Evolutionary conservation across 2,888 invertebrate species (phyloP), one percentile per base, ranked within the genome.

Genomic region (Eupithecia exiguata): DNA sequence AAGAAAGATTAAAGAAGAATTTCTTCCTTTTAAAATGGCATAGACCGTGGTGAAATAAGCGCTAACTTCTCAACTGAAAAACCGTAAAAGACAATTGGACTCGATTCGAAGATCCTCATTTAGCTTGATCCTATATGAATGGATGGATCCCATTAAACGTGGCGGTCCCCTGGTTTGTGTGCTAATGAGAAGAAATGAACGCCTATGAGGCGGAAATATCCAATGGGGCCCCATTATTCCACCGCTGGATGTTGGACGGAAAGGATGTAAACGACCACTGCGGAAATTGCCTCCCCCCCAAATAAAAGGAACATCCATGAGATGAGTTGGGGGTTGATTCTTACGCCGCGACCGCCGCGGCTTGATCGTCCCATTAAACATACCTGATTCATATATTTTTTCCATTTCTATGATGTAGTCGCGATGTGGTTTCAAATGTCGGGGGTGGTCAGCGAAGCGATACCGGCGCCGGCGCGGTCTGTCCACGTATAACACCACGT

Each of bases 401-500:
- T 53, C n/a, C 21, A 10, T 53, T 9, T 9, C 49, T 53, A n/a
- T 10, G 21, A 53, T 53, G 18, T 49, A 70, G 67, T 25, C 62
- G 25, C 12, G 25, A 21, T 5, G 58, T 25, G 21, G 62, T 78
- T 58, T 49, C 73, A 36, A 40, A 58, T 40, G 58, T 61, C 63
- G 35, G 49, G 21, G 69, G 36, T 69, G 69, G 62, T 65, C 77
- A 74, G 63, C 72, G 71, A 62, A 63, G 74, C 71, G 69, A 38
- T 25, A 36, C 67, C 65, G 76, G 77, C 78, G 74, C 75, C 78
- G 75, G 79, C 79, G 78, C 78, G 71, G 76, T 21, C 49, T 77
- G 78, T 77, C 75, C 76, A 72, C 75, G 71, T 58, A 68, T 16
- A 30, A 10, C 9, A 18, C 69, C 81, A 78, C 80, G 80, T 82